Conservation (phyloP, 2,113 vertebrate species). For the Menidia beryllina region DNA sequence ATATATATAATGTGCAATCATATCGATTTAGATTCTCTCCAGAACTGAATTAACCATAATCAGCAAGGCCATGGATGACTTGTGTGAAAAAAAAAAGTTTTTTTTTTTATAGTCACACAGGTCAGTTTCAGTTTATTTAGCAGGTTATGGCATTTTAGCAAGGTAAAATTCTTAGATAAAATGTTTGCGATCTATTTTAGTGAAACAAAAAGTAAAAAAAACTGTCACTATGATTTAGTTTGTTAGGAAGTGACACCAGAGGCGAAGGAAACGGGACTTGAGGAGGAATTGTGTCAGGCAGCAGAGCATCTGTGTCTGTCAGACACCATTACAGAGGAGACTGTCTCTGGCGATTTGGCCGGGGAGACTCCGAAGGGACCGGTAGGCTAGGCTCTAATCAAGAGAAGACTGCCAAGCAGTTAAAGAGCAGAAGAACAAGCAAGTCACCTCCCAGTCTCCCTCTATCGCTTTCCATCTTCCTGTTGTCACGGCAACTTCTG, state of each 20-base stretch:
- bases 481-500: slow-evolving; percentile 58
- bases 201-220: no score
- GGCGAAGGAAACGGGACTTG: slow-evolving; percentile 21
- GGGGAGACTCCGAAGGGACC: slow-evolving; percentile 70
- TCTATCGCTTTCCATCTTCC: slow-evolving; percentile 62
- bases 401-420: slow-evolving; percentile 79
- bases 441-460: slow-evolving; percentile 61
- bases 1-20: no score
- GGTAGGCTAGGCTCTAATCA: slow-evolving; percentile 73
- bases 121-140: slow-evolving; percentile 23
- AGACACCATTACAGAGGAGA: slow-evolving; percentile 80
- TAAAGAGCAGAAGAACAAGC: slow-evolving; percentile 73
- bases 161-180: no score
- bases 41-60: no score
- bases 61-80: neutral
- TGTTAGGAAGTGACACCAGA: slow-evolving; percentile 11
- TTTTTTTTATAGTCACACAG: slow-evolving; percentile 17
- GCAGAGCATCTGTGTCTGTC: slow-evolving; percentile 78
- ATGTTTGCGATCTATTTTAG: no score
- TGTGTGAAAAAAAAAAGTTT: slow-evolving; percentile 5
- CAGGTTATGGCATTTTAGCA: slow-evolving; percentile 29
- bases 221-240: neutral
- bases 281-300: slow-evolving; percentile 54
- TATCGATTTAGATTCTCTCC: no score
- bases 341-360: slow-evolving; percentile 71